Evolutionary conservation across 1,140 invertebrate genomes (phyloP), one percentile per base, ranked within the genome.

Genomic region (Musca domestica): DNA sequence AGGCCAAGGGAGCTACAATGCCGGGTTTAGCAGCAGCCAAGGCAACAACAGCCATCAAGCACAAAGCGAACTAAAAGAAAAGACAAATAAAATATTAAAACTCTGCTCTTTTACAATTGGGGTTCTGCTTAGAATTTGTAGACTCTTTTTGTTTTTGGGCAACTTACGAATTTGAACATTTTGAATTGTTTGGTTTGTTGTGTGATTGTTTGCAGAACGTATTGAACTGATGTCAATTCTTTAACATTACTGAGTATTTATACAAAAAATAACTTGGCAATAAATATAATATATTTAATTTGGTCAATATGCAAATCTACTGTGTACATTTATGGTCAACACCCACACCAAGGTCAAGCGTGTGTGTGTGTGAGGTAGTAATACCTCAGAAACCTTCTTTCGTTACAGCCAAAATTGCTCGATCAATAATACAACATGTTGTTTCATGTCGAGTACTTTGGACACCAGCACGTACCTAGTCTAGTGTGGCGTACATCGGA

Each of bases 131-230:
- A 52, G 23, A 9, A 52, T 5, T 27, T 27, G 6, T 30, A 15
- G 17, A 20, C 23, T 30, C 22, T 23, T 14, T 27, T 47, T 47
- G 4, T 7, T 6, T 19, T 47, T 65, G 14, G n/a, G 20, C n/a
- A 27, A 77, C 77, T 79, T 74, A 80, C 77, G 74, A 77, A 80
- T 75, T 80, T 80, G 72, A 77, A 80, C 77, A 80, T 80, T 64
- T 79, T 79, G 74, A 23, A 17, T 27, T 20, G 12, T 23, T 58
- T 67, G 12, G 34, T 46, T 67, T 63, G 14, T 58, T 23, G 4
- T 22, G 20, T 52, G 25, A 9, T 61, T 46, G 34, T 64, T 64
- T 58, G 23, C 23, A 58, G 54, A 58, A 27, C 23, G 25, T 58
- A 58, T 27, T 58, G 23, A 58, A 58, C 54, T 58, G 54, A 58